Conservation (phyloP, 2,888 invertebrate species). For the Hyalella azteca region DNA sequence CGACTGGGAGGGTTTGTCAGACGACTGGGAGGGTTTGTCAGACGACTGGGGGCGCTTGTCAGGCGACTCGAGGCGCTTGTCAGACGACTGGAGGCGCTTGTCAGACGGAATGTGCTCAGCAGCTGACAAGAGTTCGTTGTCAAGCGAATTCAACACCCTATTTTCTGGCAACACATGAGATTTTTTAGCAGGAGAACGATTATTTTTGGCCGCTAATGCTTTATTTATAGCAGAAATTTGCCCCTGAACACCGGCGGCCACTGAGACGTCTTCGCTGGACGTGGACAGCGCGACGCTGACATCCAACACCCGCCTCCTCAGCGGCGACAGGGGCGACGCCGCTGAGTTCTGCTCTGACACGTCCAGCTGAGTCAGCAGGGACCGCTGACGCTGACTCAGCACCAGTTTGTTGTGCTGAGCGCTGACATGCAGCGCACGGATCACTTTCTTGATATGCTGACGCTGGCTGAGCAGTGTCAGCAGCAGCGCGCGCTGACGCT, state of each 20-base stretch:
- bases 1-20: not conserved
- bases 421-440: constrained; percentile 49
- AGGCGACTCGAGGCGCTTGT: not conserved
- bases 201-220: no score
- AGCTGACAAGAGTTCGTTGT: no score
- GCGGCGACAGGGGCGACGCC: not conserved
- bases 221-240: no score
- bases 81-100: not conserved
- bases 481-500: constrained; percentile 48
- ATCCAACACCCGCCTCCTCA: not conserved
- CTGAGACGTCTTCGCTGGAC: constrained; percentile 37
- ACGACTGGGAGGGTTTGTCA: not conserved
- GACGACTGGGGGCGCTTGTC: not conserved
- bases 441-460: constrained; percentile 46
- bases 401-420: constrained; percentile 49
- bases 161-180: no score
- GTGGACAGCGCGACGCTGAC: not conserved
- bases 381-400: constrained; percentile 50
- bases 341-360: not conserved
- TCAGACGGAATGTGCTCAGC: no score
- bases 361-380: constrained; percentile 40
- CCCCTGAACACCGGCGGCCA: not conserved
- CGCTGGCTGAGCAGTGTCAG: constrained; percentile 51
- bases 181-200: no score
- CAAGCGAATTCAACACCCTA: no score